phyloP scores from a whole-genome alignment of 2,888 invertebrate species.

The Hermaeophaga mercurialis region DNA sequence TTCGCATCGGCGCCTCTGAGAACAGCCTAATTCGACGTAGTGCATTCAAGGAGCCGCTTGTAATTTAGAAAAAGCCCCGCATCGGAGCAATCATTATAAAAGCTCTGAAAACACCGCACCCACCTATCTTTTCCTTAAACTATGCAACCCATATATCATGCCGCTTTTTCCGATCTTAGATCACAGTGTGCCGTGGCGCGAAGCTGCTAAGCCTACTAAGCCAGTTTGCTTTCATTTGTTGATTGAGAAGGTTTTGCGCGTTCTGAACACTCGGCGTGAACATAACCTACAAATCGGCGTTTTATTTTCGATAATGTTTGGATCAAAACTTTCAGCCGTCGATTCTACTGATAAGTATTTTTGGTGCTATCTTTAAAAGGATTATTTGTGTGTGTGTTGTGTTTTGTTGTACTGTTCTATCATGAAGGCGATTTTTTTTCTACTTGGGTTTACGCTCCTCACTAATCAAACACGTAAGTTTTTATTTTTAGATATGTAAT shows the following conservation, averaged over 20 bases:
- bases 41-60: constrained; percentile 6
- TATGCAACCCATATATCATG: constrained; percentile 37
- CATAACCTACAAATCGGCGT: constrained; percentile 35
- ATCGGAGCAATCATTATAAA: constrained; percentile 32
- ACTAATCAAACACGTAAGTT: constrained; percentile 37
- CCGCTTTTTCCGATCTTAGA: constrained; percentile 30
- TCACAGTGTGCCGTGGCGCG: constrained; percentile 24
- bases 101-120: constrained; percentile 31
- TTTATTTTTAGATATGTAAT: constrained; percentile 35
- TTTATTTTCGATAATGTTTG: constrained; percentile 32
- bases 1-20: not conserved
- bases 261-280: constrained; percentile 8
- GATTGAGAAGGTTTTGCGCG: constrained; percentile 32
- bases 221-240: constrained; percentile 26
- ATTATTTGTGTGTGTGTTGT: constrained; percentile 26
- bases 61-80: constrained; percentile 33
- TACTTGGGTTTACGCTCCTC: constrained; percentile 27
- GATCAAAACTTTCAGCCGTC: constrained; percentile 14
- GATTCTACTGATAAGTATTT: constrained; percentile 20
- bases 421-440: constrained; percentile 30
- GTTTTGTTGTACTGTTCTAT: constrained; percentile 23
- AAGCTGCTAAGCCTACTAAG: constrained; percentile 17
- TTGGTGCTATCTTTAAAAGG: constrained; percentile 25
- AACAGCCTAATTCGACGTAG: not conserved
- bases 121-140: constrained; percentile 20